Evolutionary conservation across 2,888 invertebrate genomes (phyloP).

Genomic region (Rhagophthalmus giganteus): DNA sequence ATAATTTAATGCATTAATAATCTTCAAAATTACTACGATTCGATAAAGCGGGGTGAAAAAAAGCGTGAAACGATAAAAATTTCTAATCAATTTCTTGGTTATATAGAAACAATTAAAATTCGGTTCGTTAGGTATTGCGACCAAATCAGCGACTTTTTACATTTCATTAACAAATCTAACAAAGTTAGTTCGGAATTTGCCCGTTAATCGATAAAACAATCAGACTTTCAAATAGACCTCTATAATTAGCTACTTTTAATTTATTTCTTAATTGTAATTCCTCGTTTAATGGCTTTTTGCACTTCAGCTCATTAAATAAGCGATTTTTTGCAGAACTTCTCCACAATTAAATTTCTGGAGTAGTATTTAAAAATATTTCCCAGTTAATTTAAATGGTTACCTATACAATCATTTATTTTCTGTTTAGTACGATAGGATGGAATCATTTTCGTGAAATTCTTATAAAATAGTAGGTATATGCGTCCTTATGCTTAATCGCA

Average conservation of each 20-base stretch:
- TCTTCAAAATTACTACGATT: background rate
- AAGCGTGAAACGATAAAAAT: constrained; percentile 4
- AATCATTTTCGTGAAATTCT: too few relatives aligned
- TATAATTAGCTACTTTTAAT: constrained; percentile 38
- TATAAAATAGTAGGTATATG: too few relatives aligned
- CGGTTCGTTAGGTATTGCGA: constrained; percentile 39
- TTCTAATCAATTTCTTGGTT: constrained; percentile 30
- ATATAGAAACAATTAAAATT: constrained; percentile 35
- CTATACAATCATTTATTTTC: too few relatives aligned
- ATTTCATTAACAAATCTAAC: constrained; percentile 42
- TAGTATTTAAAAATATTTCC: background rate
- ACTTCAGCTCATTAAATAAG: constrained; percentile 11
- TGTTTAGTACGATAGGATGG: too few relatives aligned
- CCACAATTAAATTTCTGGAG: constrained; percentile 5
- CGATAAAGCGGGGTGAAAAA: background rate
- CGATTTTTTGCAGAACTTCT: constrained; percentile 14
- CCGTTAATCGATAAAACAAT: constrained; percentile 38
- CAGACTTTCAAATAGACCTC: constrained; percentile 37
- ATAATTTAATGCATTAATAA: too few relatives aligned
- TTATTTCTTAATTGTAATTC: constrained; percentile 30
- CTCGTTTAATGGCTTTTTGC: constrained; percentile 14
- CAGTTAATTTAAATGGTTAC: too few relatives aligned
- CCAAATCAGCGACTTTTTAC: constrained; percentile 39
- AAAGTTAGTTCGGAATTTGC: constrained; percentile 36
- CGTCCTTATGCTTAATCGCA: too few relatives aligned